Conservation (phyloP, 2,113 vertebrate genomes). For the Corythornis cristatus region DNA sequence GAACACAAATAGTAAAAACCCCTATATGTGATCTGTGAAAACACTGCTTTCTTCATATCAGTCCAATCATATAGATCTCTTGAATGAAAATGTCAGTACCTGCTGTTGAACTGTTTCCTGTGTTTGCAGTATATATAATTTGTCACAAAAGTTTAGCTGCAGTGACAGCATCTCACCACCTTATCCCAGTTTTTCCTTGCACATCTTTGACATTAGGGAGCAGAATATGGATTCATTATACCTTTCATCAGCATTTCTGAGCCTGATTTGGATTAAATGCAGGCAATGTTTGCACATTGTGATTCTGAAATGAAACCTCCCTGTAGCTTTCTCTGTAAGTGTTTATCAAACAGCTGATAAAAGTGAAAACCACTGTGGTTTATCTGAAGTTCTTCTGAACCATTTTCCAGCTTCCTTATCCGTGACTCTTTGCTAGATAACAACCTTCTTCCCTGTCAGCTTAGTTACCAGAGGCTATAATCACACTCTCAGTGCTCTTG, state of each 20-base stretch:
- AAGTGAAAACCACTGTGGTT: not conserved
- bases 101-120: not conserved
- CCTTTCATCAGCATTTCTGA: not conserved
- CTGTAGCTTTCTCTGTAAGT: not conserved
- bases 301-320: not conserved
- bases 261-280: not conserved
- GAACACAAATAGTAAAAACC: not conserved
- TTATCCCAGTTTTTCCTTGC: not conserved
- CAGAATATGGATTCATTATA: not conserved
- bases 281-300: fast-evolving
- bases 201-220: not conserved
- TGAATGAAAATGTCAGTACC: not conserved
- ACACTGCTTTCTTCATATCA: not conserved
- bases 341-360: not conserved
- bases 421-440: not conserved
- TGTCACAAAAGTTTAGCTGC: not conserved
- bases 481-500: not conserved
- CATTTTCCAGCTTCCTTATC: not conserved
- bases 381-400: not conserved
- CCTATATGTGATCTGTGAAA: not conserved
- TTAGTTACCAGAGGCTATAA: not conserved
- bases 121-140: not conserved
- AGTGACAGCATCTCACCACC: not conserved
- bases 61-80: not conserved
- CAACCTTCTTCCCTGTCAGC: not conserved